Conservation (phyloP, 2,888 invertebrate genomes). For the Vandiemenella viatica region DNA sequence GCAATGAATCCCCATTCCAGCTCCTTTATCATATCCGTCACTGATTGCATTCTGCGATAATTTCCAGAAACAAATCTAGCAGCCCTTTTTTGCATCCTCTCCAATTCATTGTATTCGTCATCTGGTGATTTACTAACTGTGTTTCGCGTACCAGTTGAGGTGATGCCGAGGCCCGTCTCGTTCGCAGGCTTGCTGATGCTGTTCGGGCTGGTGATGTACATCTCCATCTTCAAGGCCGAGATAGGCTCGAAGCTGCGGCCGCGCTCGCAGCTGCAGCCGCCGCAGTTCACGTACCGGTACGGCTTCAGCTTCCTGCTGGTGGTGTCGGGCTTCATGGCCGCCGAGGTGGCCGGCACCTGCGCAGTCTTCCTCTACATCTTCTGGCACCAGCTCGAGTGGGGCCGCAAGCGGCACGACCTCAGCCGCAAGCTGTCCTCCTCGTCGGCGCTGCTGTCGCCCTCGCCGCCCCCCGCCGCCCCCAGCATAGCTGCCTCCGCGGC, state of each 20-base stretch:
- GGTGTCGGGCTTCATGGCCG: constrained; percentile 67
- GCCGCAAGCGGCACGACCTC: constrained; percentile 22
- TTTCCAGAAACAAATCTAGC: no score
- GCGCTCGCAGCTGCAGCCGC: constrained; percentile 55
- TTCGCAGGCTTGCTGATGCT: constrained; percentile 71
- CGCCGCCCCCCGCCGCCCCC: constrained; percentile 8
- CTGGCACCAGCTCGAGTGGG: constrained; percentile 54
- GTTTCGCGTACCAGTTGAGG: neutral
- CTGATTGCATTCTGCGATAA: no score
- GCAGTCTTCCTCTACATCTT: constrained; percentile 78
- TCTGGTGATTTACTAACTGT: neutral
- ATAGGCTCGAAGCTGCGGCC: constrained; percentile 74
- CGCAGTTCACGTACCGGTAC: constrained; percentile 71
- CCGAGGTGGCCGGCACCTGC: constrained; percentile 71
- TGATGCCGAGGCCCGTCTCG: neutral
- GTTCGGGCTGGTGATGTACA: constrained; percentile 82
- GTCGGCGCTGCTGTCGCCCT: constrained; percentile 8
- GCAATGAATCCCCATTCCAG: no score
- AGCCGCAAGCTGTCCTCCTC: constrained; percentile 13
- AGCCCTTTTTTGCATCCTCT: no score
- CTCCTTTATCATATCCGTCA: no score
- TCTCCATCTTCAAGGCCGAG: constrained; percentile 83
- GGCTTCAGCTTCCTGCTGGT: constrained; percentile 79
- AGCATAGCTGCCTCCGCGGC: constrained; percentile 2
- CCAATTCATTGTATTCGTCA: neutral